A percentile compares a stretch with the other conserved stretches of the same genome.
Conservation (phyloP, 2,113 vertebrate genomes). For the Grammomys dolichurus region DNA sequence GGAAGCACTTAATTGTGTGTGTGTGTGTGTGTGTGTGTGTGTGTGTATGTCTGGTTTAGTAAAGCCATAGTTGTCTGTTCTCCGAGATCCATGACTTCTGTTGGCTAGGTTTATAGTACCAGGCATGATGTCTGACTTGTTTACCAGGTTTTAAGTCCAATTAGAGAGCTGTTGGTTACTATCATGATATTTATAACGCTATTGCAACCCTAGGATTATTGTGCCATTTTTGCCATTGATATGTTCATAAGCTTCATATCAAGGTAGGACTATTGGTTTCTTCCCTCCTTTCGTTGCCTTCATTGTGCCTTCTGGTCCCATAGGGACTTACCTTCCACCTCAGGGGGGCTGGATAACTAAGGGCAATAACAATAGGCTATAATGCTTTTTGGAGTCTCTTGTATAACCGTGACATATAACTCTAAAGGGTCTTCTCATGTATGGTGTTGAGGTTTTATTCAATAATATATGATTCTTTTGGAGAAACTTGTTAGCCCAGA, state of each 20-base stretch:
- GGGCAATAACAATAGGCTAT: neutral
- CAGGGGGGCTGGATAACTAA: neutral
- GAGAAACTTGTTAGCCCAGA: neutral
- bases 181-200: neutral
- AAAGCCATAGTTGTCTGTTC: neutral
- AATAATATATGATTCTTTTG: neutral
- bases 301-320: neutral
- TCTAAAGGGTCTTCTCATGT: neutral
- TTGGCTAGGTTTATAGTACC: neutral
- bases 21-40: no score
- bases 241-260: neutral
- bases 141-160: neutral
- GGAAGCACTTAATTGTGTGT: neutral
- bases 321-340: neutral
- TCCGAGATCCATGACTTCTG: neutral
- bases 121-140: neutral
- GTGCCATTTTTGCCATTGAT: neutral
- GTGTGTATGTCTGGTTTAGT: conserved; percentile 30
- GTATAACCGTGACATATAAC: neutral
- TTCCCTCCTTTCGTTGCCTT: neutral
- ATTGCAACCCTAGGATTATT: neutral
- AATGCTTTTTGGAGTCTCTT: neutral
- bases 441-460: neutral
- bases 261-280: neutral
- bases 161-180: neutral